A percentile compares a stretch with the other conserved stretches of the same genome.
Evolutionary conservation across 1,140 invertebrate species (phyloP).

Genomic region (Tetramorium alpestre): DNA sequence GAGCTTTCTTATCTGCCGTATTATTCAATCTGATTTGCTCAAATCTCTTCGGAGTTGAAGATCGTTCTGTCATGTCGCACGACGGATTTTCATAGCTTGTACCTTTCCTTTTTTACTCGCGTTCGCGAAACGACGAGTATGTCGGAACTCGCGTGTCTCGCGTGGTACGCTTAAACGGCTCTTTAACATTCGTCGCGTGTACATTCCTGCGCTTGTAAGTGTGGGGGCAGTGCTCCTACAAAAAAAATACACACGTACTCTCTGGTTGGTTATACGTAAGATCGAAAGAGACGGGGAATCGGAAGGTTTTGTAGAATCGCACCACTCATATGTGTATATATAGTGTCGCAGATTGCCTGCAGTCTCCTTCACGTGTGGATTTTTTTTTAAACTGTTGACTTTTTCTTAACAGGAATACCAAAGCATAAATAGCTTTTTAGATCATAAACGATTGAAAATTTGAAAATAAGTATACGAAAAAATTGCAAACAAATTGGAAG

Average conservation of each 20-base stretch:
- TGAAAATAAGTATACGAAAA: not conserved
- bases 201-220: conserved; percentile 12
- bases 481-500: not conserved
- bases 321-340: not conserved
- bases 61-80: not conserved
- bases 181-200: conserved; percentile 73
- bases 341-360: not conserved
- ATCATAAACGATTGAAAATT: not conserved
- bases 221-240: conserved; percentile 46
- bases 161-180: conserved; percentile 47
- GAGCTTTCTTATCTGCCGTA: not conserved
- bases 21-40: conserved; percentile 23
- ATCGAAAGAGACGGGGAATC: not conserved
- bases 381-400: conserved; percentile 21
- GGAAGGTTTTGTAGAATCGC: not conserved
- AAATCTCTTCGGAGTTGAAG: not conserved
- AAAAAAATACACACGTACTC: conserved; percentile 67
- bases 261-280: conserved; percentile 10
- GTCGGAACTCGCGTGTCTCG: conserved; percentile 58
- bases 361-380: not conserved
- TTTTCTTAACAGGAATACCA: not conserved
- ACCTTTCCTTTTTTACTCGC: not conserved
- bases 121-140: conserved; percentile 26
- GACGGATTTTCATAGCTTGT: conserved; percentile 2
- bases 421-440: not conserved